A percentile compares a stretch with the other conserved stretches of the same genome.
These are phyloP conservation scores for Pithys albifrons DNA, from an alignment of 2,113 vertebrate species.

Conservation along the genomic window DNA sequence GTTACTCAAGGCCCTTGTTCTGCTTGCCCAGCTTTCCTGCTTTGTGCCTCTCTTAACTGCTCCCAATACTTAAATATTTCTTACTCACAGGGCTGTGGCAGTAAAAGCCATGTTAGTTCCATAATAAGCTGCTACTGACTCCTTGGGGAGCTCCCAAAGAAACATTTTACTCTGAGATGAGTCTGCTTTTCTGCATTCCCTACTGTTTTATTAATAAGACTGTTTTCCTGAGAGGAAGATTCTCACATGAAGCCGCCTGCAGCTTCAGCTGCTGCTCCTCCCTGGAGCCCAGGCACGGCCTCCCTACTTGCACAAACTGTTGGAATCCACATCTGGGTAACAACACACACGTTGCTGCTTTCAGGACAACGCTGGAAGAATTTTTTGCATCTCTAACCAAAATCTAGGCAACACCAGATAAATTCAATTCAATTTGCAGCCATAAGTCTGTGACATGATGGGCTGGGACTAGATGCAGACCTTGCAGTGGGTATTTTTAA, in stretches of 20 bases:
- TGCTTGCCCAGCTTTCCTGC: slow-evolving; percentile 18
- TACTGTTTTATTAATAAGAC: slow-evolving; percentile 53
- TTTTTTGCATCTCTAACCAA: background rate
- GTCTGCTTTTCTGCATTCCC: slow-evolving; percentile 43
- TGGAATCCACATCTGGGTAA: background rate
- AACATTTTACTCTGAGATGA: slow-evolving; percentile 26
- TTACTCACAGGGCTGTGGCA: background rate
- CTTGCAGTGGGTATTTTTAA: background rate
- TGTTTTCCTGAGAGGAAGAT: background rate
- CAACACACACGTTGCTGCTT: fast-evolving
- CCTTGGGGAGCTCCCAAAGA: slow-evolving; percentile 28
- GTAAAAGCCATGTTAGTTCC: slow-evolving; percentile 29
- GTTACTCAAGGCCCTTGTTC: slow-evolving; percentile 10
- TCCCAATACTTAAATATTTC: background rate
- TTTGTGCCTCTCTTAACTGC: background rate
- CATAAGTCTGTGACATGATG: background rate
- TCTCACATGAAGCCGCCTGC: background rate
- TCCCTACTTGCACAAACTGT: background rate
- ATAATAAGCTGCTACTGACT: slow-evolving; percentile 9
- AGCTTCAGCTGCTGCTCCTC: background rate
- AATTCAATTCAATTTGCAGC: background rate
- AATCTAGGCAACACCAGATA: background rate
- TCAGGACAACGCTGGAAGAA: background rate
- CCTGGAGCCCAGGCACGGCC: background rate
- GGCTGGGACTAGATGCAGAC: background rate